Evolutionary conservation across 2,113 vertebrate species (phyloP), one percentile per base, ranked within the genome.

Genomic region (Marcusenius ussheri): DNA sequence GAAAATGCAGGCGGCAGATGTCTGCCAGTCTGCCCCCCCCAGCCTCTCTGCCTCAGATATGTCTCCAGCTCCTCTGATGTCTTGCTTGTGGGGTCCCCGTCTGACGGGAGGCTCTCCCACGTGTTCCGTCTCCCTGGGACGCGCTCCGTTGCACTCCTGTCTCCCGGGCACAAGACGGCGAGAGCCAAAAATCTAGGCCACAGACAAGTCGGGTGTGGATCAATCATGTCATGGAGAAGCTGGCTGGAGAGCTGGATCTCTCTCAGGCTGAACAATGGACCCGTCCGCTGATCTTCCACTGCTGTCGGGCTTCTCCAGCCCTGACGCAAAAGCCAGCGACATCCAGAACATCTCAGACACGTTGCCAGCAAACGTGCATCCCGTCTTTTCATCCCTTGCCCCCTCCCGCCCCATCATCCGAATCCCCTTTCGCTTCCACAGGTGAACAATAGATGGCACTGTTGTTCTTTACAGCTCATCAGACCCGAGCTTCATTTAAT

Each of bases 91-190:
- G 49, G 49, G 66, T 24, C 49, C 31, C 49, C 11, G 45, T n/a
- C 53, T 47, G 58, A 66, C 24, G n/a, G 80, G 70, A 51, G 88
- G 86, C 91, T 89, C 92, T 90, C 93, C 91, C 53, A 56, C 83
- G 87, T 87, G 9, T 9, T 4, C 17, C 5, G 88, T 89, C 46
- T 77, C 31, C 35, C 47, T 51, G 27, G n/a, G 35, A 53, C 31
- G 24, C 39, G n/a, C 21, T 27, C 89, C n/a, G 21, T 13, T 83
- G 77, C 39, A 19, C n/a, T 47, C 46, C n/a, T 70, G 42, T 86
- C 46, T 86, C 42, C 24, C 89, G 53, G 51, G 56, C 58, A 10
- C n/a, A 21, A 56, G 88, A 74, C 19, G 9, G n/a, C 47, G 47
- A 42, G 31, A 83, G 2, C 47, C 74, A 13, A 35, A 80, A 83